A percentile compares a stretch with the other conserved stretches of the same genome.
Conservation (phyloP, 2,797 vertebrate genomes). For the Diplodus puntazzo region DNA sequence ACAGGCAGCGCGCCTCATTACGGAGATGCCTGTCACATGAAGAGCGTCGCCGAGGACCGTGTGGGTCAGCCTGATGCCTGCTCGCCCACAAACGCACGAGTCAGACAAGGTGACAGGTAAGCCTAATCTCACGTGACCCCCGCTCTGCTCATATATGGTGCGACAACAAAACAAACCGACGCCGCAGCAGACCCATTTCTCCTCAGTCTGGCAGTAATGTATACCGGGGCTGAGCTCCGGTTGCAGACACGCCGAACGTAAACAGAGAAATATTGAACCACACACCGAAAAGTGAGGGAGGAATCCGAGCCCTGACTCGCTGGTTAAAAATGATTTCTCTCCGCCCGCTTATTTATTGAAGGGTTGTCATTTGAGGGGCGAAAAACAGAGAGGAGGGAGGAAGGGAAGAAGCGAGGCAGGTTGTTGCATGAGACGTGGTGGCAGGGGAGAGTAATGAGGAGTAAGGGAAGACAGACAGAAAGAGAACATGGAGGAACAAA, state of each 20-base stretch:
- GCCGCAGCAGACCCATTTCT: constrained; percentile 16
- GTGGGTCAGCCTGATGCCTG: constrained; percentile 30
- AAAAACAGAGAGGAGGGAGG: constrained; percentile 23
- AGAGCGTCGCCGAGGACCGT: constrained; percentile 15
- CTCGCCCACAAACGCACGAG: constrained; percentile 6
- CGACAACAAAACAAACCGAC: constrained; percentile 40
- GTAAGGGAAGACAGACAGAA: constrained; percentile 57
- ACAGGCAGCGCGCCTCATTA: constrained; percentile 62
- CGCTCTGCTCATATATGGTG: constrained; percentile 15
- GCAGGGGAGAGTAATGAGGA: constrained; percentile 50
- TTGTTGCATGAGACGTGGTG: constrained; percentile 37
- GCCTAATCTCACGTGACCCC: constrained; percentile 44
- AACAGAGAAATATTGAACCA: constrained; percentile 66
- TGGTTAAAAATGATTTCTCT: constrained; percentile 62
- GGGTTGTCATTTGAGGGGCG: constrained; percentile 46
- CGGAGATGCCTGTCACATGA: constrained; percentile 40
- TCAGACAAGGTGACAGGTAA: constrained; percentile 61
- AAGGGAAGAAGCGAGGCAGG: constrained; percentile 11
- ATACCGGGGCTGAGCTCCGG: constrained; percentile 43
- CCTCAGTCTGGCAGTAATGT: constrained; percentile 35
- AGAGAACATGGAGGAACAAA: constrained; percentile 58
- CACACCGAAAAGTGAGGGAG: constrained; percentile 27
- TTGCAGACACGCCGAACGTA: constrained; percentile 55
- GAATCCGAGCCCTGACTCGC: constrained; percentile 50
- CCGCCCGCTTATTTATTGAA: constrained; percentile 50